Evolutionary conservation across 2,888 invertebrate genomes (phyloP).

Genomic region (Platycnemis pennipes): DNA sequence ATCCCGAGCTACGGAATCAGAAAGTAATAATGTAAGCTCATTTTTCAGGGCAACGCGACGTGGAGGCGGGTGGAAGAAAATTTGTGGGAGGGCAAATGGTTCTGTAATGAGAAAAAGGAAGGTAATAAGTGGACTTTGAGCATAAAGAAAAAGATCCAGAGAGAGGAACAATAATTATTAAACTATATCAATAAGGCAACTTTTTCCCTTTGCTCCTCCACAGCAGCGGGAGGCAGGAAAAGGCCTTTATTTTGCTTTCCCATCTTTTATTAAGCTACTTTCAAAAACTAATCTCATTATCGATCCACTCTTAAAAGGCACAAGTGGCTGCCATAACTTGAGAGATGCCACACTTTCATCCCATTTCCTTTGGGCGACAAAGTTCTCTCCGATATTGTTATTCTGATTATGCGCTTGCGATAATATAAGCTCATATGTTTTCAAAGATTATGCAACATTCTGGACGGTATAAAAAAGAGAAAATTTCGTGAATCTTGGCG

Average conservation of each 20-base stretch:
- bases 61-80: neutral
- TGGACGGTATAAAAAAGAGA: too few species aligned
- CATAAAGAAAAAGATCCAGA: neutral
- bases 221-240: neutral
- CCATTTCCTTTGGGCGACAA: too few species aligned
- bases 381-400: too few species aligned
- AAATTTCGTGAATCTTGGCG: too few species aligned
- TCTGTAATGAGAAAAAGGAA: slow-evolving; percentile 10
- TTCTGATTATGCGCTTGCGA: too few species aligned
- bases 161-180: slow-evolving; percentile 19
- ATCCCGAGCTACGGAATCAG: neutral
- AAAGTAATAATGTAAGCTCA: slow-evolving; percentile 32
- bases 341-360: neutral
- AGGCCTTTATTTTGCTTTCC: neutral
- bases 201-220: neutral
- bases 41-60: neutral
- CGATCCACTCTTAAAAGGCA: neutral
- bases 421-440: too few species aligned
- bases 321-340: neutral
- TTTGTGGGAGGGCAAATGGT: neutral
- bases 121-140: slow-evolving; percentile 14
- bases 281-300: slow-evolving; percentile 21
- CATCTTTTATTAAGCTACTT: slow-evolving; percentile 7
- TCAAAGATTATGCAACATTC: too few species aligned
- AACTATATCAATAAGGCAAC: slow-evolving; percentile 24